Evolutionary conservation across 2,797 vertebrate genomes (phyloP).

Genomic region (Podarcis lilfordi): DNA sequence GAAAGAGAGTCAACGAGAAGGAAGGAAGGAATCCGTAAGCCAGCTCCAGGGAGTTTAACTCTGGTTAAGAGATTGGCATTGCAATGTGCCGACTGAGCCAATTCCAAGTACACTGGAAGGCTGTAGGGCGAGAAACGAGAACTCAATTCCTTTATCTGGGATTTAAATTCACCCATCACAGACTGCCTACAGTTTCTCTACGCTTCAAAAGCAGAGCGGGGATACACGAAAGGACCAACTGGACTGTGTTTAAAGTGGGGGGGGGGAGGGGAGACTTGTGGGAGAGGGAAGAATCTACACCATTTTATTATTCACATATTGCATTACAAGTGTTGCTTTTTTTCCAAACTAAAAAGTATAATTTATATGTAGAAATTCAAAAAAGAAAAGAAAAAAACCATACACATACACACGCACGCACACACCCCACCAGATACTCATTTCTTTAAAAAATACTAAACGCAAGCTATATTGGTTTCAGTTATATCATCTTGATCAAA

Average conservation of each 20-base stretch:
- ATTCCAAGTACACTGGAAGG: conserved; percentile 33
- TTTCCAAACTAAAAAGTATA: conserved; percentile 74
- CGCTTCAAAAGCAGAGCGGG: conserved; percentile 56
- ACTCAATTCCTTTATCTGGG: conserved; percentile 21
- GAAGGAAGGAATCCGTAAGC: too few relatives aligned
- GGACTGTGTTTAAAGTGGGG: conserved; percentile 50
- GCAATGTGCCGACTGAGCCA: not conserved
- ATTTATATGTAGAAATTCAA: conserved; percentile 76
- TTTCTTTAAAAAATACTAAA: conserved; percentile 59
- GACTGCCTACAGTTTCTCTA: conserved; percentile 29
- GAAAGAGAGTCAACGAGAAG: not conserved
- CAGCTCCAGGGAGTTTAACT: not conserved
- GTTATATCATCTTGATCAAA: conserved; percentile 71
- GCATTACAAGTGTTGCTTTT: conserved; percentile 73
- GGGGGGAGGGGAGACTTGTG: conserved; percentile 32
- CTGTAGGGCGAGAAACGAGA: conserved; percentile 24
- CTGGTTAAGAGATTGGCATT: not conserved
- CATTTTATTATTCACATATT: conserved; percentile 85
- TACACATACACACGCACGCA: conserved; percentile 31
- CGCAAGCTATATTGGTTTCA: conserved; percentile 51
- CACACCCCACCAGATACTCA: conserved; percentile 61
- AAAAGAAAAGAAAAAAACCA: conserved; percentile 22
- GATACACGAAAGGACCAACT: conserved; percentile 76
- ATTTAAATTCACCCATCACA: conserved; percentile 53
- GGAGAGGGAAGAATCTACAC: conserved; percentile 74